A percentile compares a stretch with the other conserved stretches of the same genome.
Evolutionary conservation across 1,140 invertebrate genomes (phyloP).

Genomic region (Cydia splendana): DNA sequence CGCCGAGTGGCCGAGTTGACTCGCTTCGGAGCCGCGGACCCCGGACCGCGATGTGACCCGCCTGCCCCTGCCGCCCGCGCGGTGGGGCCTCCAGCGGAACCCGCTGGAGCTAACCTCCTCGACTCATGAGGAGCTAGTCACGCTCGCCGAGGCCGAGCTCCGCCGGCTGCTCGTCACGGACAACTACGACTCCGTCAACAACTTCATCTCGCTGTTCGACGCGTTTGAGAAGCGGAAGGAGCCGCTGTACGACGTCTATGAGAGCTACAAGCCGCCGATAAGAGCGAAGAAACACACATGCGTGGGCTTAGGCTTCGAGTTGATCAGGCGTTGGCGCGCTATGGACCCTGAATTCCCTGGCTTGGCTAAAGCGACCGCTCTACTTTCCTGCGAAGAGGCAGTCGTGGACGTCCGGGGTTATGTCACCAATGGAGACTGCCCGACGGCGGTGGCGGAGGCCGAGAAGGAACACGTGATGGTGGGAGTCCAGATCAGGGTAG

Average conservation of each 20-base stretch:
- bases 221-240: constrained; percentile 80
- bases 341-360: constrained; percentile 82
- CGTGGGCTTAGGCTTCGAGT: constrained; percentile 91
- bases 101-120: constrained; percentile 81
- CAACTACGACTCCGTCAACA: constrained; percentile 93
- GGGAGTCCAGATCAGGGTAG: constrained; percentile 87
- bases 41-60: constrained; percentile 50
- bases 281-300: constrained; percentile 90
- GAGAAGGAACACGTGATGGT: constrained; percentile 95
- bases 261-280: constrained; percentile 87
- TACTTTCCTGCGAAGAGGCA: constrained; percentile 94
- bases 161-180: constrained; percentile 88
- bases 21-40: constrained; percentile 83
- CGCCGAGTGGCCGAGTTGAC: constrained; percentile 96
- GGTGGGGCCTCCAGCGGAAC: constrained; percentile 81
- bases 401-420: constrained; percentile 86
- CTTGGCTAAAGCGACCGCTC: constrained; percentile 83
- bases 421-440: constrained; percentile 79
- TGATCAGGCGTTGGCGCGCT: constrained; percentile 81
- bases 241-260: constrained; percentile 56
- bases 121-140: constrained; percentile 89
- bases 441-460: constrained; percentile 81
- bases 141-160: constrained; percentile 86
- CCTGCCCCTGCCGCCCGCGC: constrained; percentile 80
- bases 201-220: constrained; percentile 90